Evolutionary conservation across 2,797 vertebrate species (phyloP), one percentile per base, ranked within the genome.

Genomic region (Sylvia borin): DNA sequence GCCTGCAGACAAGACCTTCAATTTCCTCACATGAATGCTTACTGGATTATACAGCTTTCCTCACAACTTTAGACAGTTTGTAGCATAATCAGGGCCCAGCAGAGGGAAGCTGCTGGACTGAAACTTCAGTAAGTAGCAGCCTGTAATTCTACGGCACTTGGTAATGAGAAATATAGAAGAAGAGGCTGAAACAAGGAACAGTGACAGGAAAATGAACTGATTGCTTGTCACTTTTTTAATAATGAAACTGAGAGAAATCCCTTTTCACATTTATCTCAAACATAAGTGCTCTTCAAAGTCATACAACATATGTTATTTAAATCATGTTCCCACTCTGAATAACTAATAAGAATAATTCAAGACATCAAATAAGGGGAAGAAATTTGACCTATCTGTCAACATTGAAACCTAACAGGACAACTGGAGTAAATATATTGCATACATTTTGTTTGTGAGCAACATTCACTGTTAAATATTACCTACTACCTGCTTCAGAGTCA

Each of bases 11-110:
- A 89, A 92, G 75, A 80, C 65, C 79, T 95, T 92, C 81, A 74
- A 50, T 85, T 93, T 91, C 91, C 75, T 83, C 38, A 83, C 27
- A 42, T 65, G 50, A 76, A 72, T 88, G 81, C 32, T 85, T 54
- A 76, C 45, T 77, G 85, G 68, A 95, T 94, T 92, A 93, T 5
- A 89, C 57, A 91, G 57, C 45, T 74, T 87, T 92, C 67, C 72
- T 92, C 65, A 32, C 29, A 93, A 91, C 48, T 93, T 83, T 48
- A 80, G 68, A 89, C 48, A 85, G 71, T 71, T 93, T 67, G 91
- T 9, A 87, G 77, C 36, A 93, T 53, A 66, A 93, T 38, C 81
- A 85, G 74, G 60, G 71, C 58, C 55, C 62, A 92, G 51, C 55
- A 93, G 45, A 93, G 9, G 27, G 48, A 87, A 94, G 82, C 31